Percentiles rank a stretch among this genome's conserved stretches.
phyloP scores from a whole-genome alignment of 2,888 invertebrate species.

The Macropis europaea region DNA sequence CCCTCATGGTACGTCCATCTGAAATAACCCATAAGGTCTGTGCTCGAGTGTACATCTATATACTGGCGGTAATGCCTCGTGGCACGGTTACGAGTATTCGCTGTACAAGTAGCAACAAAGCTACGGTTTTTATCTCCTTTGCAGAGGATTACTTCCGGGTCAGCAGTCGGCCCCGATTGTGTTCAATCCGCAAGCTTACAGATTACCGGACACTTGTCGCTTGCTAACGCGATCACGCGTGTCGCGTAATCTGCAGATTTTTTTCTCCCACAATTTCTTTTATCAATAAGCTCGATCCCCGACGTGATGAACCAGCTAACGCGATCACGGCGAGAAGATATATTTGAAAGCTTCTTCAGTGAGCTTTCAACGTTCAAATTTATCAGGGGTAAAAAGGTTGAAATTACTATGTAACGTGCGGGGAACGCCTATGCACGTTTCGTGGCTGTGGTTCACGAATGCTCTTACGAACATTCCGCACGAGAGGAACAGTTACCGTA shows the following conservation, averaged over 20 bases:
- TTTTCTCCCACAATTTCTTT: background rate
- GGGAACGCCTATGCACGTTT: no score
- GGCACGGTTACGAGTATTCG: constrained; percentile 16
- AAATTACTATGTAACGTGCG: no score
- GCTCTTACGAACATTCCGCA: no score
- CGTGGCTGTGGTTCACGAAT: no score
- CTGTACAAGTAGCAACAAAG: constrained; percentile 13
- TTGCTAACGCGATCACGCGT: constrained; percentile 36
- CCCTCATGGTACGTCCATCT: constrained; percentile 60
- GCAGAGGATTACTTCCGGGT: constrained; percentile 68
- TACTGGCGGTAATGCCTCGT: constrained; percentile 24
- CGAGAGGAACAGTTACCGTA: no score
- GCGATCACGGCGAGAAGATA: background rate
- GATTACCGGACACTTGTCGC: constrained; percentile 62
- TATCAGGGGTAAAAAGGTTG: no score
- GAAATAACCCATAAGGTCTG: constrained; percentile 66
- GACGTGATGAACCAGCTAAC: background rate
- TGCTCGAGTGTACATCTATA: constrained; percentile 26
- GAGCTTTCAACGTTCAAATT: background rate
- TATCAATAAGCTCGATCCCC: background rate
- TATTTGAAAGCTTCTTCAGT: background rate
- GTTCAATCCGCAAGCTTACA: constrained; percentile 57
- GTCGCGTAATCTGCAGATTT: constrained; percentile 35
- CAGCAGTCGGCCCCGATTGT: constrained; percentile 57
- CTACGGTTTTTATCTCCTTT: constrained; percentile 58